Base-by-base conservation (phyloP, 2,888 invertebrate species). In the Galeopsomyia nigrocyanea region DNA sequence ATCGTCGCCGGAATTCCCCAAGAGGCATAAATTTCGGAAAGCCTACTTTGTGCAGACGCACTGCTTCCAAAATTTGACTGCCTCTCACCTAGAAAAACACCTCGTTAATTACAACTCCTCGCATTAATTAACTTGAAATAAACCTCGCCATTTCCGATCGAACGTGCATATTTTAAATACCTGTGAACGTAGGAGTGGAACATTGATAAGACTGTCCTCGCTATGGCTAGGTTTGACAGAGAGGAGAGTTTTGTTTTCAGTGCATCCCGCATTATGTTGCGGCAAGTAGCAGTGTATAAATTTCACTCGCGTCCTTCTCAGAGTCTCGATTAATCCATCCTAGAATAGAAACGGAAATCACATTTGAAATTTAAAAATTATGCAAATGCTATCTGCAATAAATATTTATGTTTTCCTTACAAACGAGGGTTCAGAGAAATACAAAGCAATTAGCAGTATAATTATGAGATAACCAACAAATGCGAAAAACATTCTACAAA, bases 21-120 rank as follows among this genome's bases (percentile, higher is more conserved):
- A 97, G 90, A 73, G 94, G 94, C 90, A 98, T 91, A 81, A 94
- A 93, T 83, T 96, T 96, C 0, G 98, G 98, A 87, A 94, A 98
- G 26, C 98, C 98, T 87, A 96, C 94, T 82, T 97, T 95, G 89
- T 96, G 94, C 73, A 98, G 88, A 22, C 98, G 90, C 0, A 96
- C 93, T 0, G 96, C 93, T 79, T 97, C 96, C 77, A 98, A 88
- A 66, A 97, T 90, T 89, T 97, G 96, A 79, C 94, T 93, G 31
- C 97, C 97, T 78, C 97, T 92, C 81, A 98, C 90, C 95, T 95
- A 83, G 3, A 83, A 83, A 78, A 68, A n/a, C 46, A 21, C 10
- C 46, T 53, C 10, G 7, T 31, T 39, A 14, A 6, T 53, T 13
- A 19, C 50, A 17, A 22, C 10, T n/a, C 16, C 16, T 0, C n/a